Evolutionary conservation across 2,113 vertebrate species (phyloP).

Genomic region (Benitochromis conjunctus): DNA sequence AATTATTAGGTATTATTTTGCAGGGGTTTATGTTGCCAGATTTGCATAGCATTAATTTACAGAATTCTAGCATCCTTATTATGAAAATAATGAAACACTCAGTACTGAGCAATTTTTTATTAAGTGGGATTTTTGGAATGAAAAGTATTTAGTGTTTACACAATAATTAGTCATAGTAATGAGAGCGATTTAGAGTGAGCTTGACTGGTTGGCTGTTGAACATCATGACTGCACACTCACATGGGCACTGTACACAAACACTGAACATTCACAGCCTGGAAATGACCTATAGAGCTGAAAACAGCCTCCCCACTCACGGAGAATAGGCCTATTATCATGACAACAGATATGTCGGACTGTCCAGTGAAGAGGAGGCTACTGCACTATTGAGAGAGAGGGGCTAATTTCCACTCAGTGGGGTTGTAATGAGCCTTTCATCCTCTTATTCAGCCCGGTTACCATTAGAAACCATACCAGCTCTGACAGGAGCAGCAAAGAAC

Average conservation of each 20-base stretch:
- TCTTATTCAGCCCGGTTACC: constrained; percentile 47
- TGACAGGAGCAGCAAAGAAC: constrained; percentile 22
- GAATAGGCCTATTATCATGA: constrained; percentile 42
- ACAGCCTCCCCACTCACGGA: constrained; percentile 1
- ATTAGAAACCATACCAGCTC: constrained; percentile 46
- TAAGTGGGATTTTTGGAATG: constrained; percentile 15
- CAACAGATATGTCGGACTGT: constrained; percentile 53
- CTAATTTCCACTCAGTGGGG: constrained; percentile 60
- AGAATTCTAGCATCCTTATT: background rate
- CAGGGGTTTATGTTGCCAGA: constrained; percentile 11
- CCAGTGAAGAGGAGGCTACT: constrained; percentile 37
- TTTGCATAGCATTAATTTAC: constrained; percentile 38
- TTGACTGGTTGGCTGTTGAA: background rate
- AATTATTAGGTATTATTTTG: constrained; percentile 25
- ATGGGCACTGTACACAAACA: background rate
- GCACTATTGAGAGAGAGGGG: constrained; percentile 39
- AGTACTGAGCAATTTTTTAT: constrained; percentile 3
- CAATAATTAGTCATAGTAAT: constrained; percentile 35
- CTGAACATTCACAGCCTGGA: background rate
- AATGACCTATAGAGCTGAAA: constrained; percentile 23
- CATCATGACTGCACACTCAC: background rate
- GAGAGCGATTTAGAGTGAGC: background rate
- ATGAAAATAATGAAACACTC: constrained; percentile 29
- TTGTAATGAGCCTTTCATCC: constrained; percentile 66
- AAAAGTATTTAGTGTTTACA: constrained; percentile 19